Conservation (phyloP, 2,888 invertebrate genomes). For the Melolontha melolontha region DNA sequence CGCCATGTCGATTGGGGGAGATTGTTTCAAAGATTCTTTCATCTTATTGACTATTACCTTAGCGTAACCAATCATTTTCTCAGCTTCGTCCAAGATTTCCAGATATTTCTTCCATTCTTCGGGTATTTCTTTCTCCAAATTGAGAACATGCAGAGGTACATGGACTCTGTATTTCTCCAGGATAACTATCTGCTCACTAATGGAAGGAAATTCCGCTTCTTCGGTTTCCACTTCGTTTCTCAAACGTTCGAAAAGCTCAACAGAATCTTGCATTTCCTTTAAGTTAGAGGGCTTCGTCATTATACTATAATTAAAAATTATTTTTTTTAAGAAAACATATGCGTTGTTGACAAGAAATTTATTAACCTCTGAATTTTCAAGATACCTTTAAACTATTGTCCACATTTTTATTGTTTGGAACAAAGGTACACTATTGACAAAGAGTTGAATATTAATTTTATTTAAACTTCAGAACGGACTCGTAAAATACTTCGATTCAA, state of each 20-base stretch:
- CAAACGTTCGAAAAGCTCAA: conserved; percentile 77
- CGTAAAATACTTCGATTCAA: too few species aligned
- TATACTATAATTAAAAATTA: conserved; percentile 63
- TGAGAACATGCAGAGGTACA: conserved; percentile 72
- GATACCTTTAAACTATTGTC: too few species aligned
- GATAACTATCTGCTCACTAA: conserved; percentile 79
- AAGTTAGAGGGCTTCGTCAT: conserved; percentile 78
- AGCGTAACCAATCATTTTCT: conserved; percentile 78
- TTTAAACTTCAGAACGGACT: too few species aligned
- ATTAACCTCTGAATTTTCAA: too few species aligned
- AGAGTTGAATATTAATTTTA: too few species aligned
- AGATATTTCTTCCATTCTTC: conserved; percentile 80
- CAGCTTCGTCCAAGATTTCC: conserved; percentile 75
- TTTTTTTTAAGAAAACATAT: background rate
- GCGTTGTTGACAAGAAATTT: background rate
- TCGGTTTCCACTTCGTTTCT: conserved; percentile 72
- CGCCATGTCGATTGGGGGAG: conserved; percentile 7
- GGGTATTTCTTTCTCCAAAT: conserved; percentile 71
- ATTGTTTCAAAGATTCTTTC: conserved; percentile 16
- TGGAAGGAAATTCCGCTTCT: conserved; percentile 80
- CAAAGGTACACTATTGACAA: too few species aligned
- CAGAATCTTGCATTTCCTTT: conserved; percentile 77
- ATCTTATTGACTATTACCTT: conserved; percentile 67
- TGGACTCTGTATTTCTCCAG: conserved; percentile 82
- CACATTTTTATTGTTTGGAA: too few species aligned